phyloP scores from a whole-genome alignment of 1,140 invertebrate genomes.

The Achroia grisella region DNA sequence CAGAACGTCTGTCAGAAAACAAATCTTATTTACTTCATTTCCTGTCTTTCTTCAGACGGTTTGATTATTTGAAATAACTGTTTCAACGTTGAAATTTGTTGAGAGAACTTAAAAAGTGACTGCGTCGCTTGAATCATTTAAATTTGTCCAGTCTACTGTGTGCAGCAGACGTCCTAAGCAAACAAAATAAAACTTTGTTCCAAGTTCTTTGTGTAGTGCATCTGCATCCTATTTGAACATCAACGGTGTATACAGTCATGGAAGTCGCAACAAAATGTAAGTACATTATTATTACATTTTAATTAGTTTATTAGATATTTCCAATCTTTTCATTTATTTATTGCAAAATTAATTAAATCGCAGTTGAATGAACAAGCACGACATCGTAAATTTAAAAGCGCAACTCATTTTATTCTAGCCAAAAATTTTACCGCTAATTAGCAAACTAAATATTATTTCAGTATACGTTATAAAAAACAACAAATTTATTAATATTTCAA shows the following conservation, averaged over 20 bases:
- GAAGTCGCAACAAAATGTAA: conserved; percentile 63
- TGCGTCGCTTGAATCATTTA: conserved; percentile 22
- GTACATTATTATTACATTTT: too few relatives aligned
- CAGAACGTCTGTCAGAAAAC: neutral
- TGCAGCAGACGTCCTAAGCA: conserved; percentile 20
- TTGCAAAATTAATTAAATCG: too few relatives aligned
- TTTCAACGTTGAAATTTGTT: conserved; percentile 37
- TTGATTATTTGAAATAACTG: conserved; percentile 54
- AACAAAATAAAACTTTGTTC: neutral
- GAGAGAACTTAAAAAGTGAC: conserved; percentile 31
- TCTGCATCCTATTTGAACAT: too few relatives aligned
- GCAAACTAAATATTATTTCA: too few relatives aligned
- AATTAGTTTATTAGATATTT: too few relatives aligned
- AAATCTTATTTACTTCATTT: conserved; percentile 22
- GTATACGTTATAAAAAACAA: too few relatives aligned
- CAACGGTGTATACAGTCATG: conserved; percentile 28
- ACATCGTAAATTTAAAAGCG: too few relatives aligned
- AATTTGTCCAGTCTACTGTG: conserved; percentile 26
- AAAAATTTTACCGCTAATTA: too few relatives aligned
- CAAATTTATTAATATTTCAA: too few relatives aligned
- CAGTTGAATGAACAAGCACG: too few relatives aligned
- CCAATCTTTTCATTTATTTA: too few relatives aligned
- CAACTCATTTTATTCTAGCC: too few relatives aligned
- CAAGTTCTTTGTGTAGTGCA: conserved; percentile 6
- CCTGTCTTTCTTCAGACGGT: conserved; percentile 35